phyloP scores from a whole-genome alignment of 2,113 vertebrate species.

The Galeopterus variegatus region DNA sequence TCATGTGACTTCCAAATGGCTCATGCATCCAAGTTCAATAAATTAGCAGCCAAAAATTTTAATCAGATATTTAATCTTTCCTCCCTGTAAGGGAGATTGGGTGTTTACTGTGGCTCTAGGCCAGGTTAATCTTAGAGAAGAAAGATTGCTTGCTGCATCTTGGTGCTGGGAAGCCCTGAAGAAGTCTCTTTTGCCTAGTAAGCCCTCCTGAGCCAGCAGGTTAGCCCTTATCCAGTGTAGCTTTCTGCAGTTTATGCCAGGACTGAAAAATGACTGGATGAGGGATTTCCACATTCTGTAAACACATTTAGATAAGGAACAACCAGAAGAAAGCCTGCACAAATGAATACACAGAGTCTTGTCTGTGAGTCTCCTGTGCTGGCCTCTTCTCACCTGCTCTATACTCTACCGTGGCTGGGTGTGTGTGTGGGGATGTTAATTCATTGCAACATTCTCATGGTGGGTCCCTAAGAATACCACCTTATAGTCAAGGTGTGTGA shows the following conservation, averaged over 20 bases:
- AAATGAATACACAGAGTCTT: not conserved
- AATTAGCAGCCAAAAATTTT: constrained; percentile 91
- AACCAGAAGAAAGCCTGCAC: not conserved
- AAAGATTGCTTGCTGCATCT: constrained; percentile 86
- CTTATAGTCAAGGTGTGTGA: not conserved
- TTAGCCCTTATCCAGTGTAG: not conserved
- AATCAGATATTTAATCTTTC: constrained; percentile 93
- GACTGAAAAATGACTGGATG: not conserved
- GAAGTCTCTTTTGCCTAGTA: constrained; percentile 59
- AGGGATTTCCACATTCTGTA: not conserved
- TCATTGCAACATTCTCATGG: not conserved
- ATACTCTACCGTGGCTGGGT: not conserved
- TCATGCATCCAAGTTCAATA: constrained; percentile 90
- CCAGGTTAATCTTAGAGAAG: constrained; percentile 88
- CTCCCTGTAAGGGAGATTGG: constrained; percentile 89
- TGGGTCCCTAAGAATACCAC: not conserved
- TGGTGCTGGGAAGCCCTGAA: constrained; percentile 82
- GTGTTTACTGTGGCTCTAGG: constrained; percentile 88
- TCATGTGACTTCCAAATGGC: constrained; percentile 80
- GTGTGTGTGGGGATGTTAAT: not conserved
- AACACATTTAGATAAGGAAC: not conserved
- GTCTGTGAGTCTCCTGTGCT: not conserved
- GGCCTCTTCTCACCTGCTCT: not conserved
- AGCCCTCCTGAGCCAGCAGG: constrained; percentile 64
- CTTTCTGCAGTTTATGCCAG: not conserved